Evolutionary conservation across 2,888 invertebrate species (phyloP).

Genomic region (Pogonocherus hispidulus): DNA sequence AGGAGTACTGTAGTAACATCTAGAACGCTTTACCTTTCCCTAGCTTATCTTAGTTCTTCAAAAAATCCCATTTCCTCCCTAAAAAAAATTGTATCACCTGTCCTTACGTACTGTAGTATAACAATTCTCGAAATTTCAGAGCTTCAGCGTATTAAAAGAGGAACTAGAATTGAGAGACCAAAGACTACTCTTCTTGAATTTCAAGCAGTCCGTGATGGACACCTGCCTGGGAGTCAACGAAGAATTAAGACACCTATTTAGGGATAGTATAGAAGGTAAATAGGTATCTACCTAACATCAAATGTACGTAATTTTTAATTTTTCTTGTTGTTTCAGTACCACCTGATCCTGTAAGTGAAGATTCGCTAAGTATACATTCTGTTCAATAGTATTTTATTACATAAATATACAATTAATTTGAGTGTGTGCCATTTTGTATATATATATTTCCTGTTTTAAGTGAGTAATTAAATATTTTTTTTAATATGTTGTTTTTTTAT

Average conservation of each 20-base stretch:
- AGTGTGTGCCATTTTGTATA: background rate
- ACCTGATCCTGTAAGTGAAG: background rate
- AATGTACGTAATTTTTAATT: background rate
- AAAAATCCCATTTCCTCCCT: no score
- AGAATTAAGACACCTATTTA: conserved; percentile 56
- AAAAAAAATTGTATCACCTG: no score
- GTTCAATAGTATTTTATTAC: background rate
- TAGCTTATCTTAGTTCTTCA: no score
- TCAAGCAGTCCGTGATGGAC: conserved; percentile 63
- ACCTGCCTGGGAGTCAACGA: conserved; percentile 60
- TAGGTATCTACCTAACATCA: no score
- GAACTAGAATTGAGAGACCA: conserved; percentile 71
- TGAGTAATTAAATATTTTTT: background rate
- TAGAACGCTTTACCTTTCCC: no score
- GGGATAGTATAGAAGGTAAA: conserved; percentile 52
- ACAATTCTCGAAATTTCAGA: no score
- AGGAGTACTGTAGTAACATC: no score
- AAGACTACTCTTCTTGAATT: conserved; percentile 71
- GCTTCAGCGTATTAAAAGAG: conserved; percentile 70
- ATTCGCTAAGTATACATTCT: background rate
- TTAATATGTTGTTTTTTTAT: background rate
- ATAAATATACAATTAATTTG: background rate
- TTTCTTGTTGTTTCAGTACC: background rate
- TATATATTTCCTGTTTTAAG: background rate
- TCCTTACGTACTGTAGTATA: no score